These are phyloP conservation scores for Panthera leo DNA, from an alignment of 2,113 vertebrate genomes.

Conservation along the genomic window DNA sequence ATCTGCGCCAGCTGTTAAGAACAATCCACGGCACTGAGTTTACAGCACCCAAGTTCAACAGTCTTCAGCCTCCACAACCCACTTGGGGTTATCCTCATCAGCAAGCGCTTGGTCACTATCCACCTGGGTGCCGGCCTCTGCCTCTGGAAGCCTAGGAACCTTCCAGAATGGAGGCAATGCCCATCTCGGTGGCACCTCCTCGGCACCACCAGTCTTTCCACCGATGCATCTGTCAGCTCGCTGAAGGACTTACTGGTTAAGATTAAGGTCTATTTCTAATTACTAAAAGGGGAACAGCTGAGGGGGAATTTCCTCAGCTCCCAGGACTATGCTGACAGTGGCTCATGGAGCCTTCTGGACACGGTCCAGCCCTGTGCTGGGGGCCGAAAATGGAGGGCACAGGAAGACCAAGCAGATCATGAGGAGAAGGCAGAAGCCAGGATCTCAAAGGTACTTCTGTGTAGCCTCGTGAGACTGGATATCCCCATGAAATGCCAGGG, in stretches of 20 bases:
- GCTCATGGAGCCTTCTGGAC: neutral
- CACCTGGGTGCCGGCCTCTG: rapidly evolving
- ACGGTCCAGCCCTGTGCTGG: neutral
- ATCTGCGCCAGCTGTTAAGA: neutral
- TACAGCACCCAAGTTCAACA: neutral
- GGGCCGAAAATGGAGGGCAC: too few relatives aligned
- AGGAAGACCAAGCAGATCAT: neutral
- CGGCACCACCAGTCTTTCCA: neutral
- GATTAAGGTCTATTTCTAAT: neutral
- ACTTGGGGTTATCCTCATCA: neutral
- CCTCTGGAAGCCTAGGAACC: neutral
- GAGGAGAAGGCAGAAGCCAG: neutral
- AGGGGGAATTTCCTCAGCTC: neutral
- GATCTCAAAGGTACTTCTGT: neutral
- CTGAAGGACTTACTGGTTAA: neutral
- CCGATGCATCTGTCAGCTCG: neutral
- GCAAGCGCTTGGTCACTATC: neutral
- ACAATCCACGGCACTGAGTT: neutral
- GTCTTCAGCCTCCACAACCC: neutral
- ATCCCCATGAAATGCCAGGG: neutral
- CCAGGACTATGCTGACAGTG: neutral
- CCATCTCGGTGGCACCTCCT: neutral
- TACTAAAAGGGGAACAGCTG: neutral
- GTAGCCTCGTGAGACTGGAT: neutral
- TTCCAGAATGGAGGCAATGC: neutral